Evolutionary conservation across 2,113 vertebrate species (phyloP).

Genomic region (Hippocampus abdominalis): DNA sequence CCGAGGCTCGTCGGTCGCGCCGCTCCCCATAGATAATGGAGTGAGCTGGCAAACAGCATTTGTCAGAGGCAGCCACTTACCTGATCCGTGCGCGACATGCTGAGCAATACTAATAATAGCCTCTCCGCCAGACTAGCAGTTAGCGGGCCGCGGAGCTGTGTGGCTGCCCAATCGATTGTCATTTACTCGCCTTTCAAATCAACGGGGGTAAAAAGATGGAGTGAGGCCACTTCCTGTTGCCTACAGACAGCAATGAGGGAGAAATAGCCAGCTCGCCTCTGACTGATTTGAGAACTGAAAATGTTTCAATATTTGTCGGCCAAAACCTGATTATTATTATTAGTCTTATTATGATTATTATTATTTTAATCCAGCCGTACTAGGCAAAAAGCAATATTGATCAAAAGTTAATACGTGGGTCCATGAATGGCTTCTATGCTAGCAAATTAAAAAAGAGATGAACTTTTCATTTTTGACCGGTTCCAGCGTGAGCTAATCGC

Average conservation of each 20-base stretch:
- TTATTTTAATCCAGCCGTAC: too few relatives aligned
- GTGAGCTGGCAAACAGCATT: conserved; percentile 68
- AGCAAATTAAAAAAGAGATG: neutral
- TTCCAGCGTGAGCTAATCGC: neutral
- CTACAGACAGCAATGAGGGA: conserved; percentile 19
- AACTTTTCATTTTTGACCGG: too few relatives aligned
- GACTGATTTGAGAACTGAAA: neutral
- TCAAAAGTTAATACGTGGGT: neutral
- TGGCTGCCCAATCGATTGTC: conserved; percentile 71
- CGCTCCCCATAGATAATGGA: conserved; percentile 68
- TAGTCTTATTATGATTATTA: too few relatives aligned
- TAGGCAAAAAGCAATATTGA: too few relatives aligned
- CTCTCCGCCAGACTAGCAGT: conserved; percentile 68
- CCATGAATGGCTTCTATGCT: neutral
- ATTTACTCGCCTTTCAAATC: conserved; percentile 67
- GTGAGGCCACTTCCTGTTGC: conserved; percentile 41
- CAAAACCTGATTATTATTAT: too few relatives aligned
- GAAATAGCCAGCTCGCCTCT: neutral
- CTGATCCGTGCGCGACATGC: conserved; percentile 57
- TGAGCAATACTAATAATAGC: conserved; percentile 73
- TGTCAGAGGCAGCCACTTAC: conserved; percentile 69
- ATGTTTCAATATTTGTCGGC: too few relatives aligned
- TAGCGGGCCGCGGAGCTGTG: conserved; percentile 60
- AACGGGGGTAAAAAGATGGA: conserved; percentile 51
- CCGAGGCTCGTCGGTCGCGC: conserved; percentile 59